Conservation (phyloP, 2,888 invertebrate species). For the Cryptosula pallasiana region DNA sequence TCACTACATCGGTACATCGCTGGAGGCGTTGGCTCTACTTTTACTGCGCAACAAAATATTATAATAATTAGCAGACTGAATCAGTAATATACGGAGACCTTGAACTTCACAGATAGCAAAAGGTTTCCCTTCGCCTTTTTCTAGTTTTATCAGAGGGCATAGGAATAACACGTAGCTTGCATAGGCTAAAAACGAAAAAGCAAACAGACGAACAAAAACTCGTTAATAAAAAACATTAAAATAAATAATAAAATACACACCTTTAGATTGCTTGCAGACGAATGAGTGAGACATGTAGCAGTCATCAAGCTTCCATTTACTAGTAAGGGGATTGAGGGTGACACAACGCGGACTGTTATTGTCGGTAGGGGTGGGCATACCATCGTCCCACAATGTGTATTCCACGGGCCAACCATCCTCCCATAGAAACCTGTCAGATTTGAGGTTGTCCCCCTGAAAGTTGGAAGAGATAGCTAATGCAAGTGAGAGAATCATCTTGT, state of each 20-base stretch:
- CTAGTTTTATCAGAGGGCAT: too few species aligned
- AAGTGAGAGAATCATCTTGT: too few species aligned
- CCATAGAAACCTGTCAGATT: neutral
- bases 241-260: too few species aligned
- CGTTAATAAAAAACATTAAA: too few species aligned
- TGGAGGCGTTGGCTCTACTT: too few species aligned
- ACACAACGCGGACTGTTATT: neutral
- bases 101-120: neutral
- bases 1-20: neutral
- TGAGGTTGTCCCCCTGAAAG: neutral
- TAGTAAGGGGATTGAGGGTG: neutral
- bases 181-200: too few species aligned
- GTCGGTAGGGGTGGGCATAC: neutral
- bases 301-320: neutral
- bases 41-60: too few species aligned
- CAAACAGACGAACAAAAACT: too few species aligned
- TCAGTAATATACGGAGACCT: neutral
- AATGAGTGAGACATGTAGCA: slow-evolving; percentile 20
- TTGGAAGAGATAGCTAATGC: too few species aligned
- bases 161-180: too few species aligned
- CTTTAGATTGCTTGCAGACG: slow-evolving; percentile 4
- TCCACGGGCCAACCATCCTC: slow-evolving; percentile 2
- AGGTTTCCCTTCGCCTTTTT: too few species aligned
- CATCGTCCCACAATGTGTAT: slow-evolving; percentile 6
- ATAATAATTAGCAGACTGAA: neutral